phyloP scores from a whole-genome alignment of 2,888 invertebrate genomes.

The Nemapogon koenigi region DNA sequence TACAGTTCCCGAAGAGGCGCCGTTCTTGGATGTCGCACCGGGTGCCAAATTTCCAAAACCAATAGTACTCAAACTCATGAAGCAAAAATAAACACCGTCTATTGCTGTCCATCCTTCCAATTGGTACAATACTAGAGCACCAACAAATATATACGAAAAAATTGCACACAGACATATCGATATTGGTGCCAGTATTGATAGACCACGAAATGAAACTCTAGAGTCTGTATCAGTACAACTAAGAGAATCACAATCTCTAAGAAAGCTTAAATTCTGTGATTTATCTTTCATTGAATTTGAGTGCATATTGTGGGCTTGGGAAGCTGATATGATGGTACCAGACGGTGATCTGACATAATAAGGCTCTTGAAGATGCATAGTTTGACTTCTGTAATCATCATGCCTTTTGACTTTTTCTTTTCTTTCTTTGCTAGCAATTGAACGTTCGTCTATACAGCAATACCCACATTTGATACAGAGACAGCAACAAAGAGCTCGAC shows the following conservation, averaged over 20 bases:
- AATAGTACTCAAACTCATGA: constrained; percentile 93
- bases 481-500: constrained; percentile 82
- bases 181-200: constrained; percentile 88
- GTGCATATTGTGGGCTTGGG: constrained; percentile 52
- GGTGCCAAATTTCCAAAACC: constrained; percentile 89
- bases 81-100: constrained; percentile 93
- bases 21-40: constrained; percentile 62
- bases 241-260: constrained; percentile 58
- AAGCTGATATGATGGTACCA: constrained; percentile 58
- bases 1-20: constrained; percentile 69
- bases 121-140: constrained; percentile 86
- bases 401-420: constrained; percentile 78
- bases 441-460: constrained; percentile 84
- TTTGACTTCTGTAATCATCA: constrained; percentile 69
- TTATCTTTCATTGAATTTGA: constrained; percentile 53
- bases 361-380: constrained; percentile 70
- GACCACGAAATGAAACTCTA: constrained; percentile 71
- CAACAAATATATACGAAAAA: constrained; percentile 89
- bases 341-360: constrained; percentile 70
- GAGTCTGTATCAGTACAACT: constrained; percentile 75
- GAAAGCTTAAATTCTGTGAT: constrained; percentile 41
- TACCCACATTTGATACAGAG: constrained; percentile 88
- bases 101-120: constrained; percentile 93
- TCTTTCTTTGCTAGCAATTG: constrained; percentile 81
- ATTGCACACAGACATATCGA: constrained; percentile 87